Percentiles rank a stretch among this genome's conserved stretches.
These are phyloP conservation scores for Gortyna flavago DNA, from an alignment of 2,888 invertebrate species.

Conservation along the genomic window DNA sequence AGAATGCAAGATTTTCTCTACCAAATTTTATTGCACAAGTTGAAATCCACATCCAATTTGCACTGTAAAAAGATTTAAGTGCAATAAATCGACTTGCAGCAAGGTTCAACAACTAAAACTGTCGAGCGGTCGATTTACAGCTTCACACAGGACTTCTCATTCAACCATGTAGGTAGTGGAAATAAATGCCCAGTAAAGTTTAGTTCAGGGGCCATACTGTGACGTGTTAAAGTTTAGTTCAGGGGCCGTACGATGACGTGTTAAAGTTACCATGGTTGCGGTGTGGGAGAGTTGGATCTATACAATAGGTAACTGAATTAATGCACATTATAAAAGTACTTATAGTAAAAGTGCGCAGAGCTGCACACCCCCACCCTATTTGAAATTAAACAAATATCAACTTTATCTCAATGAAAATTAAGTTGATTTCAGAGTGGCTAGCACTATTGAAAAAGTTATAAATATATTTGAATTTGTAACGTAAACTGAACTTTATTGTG, in stretches of 20 bases:
- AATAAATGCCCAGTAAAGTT: neutral
- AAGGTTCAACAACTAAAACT: neutral
- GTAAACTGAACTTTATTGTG: too few relatives aligned
- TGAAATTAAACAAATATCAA: too few relatives aligned
- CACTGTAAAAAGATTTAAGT: neutral
- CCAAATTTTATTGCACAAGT: neutral
- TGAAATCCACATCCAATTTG: neutral
- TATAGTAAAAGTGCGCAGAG: too few relatives aligned
- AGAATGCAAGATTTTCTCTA: neutral
- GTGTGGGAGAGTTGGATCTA: neutral
- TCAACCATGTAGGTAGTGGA: too few relatives aligned
- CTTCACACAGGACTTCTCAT: neutral
- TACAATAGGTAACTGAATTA: neutral
- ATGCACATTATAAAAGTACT: too few relatives aligned
- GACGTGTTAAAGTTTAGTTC: neutral
- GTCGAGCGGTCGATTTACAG: neutral
- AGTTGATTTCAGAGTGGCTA: too few relatives aligned
- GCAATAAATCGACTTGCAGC: neutral
- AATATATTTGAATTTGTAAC: too few relatives aligned
- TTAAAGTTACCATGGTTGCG: neutral
- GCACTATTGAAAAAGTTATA: too few relatives aligned
- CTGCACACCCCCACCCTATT: too few relatives aligned
- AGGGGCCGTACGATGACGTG: neutral
- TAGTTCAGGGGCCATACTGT: neutral
- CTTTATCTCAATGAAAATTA: too few relatives aligned